phyloP scores from a whole-genome alignment of 64 coral and sea anemone genomes.

The Acropora tenuis region DNA sequence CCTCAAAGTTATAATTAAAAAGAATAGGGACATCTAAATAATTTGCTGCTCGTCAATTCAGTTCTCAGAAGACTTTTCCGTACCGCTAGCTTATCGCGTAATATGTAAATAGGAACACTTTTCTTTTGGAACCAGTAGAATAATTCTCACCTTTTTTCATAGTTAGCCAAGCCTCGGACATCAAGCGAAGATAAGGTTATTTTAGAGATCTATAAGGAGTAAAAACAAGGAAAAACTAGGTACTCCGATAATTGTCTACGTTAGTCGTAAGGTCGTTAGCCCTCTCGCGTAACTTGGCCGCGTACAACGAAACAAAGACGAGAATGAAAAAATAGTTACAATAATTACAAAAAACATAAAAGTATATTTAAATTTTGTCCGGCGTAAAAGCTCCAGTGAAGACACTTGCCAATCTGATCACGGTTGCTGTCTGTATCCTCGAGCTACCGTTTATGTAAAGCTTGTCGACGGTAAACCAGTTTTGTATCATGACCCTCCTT shows the following conservation, averaged over 20 bases:
- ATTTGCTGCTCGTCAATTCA: constrained; percentile 11
- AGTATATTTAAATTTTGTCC: not conserved
- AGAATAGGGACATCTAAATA: constrained; percentile 10
- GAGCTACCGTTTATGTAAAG: not conserved
- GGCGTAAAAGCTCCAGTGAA: not conserved
- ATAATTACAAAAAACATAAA: not conserved
- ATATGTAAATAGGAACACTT: constrained; percentile 2
- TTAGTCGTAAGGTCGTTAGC: not conserved
- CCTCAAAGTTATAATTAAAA: not conserved
- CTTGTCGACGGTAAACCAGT: not conserved
- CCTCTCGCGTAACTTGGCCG: not conserved
- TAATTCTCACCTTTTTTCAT: constrained; percentile 25
- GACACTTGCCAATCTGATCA: not conserved
- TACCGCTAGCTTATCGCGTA: not conserved
- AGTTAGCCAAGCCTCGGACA: constrained; percentile 19
- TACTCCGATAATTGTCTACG: not conserved
- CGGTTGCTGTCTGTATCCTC: not conserved
- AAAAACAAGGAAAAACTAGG: not conserved
- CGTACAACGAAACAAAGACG: not conserved
- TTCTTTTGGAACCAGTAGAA: constrained; percentile 45
- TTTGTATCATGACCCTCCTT: not conserved
- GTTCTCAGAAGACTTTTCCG: not conserved
- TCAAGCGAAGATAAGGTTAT: constrained; percentile 28
- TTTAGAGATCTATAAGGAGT: not conserved
- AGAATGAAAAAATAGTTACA: not conserved